phyloP scores from a whole-genome alignment of 2,888 invertebrate species.

The Cryptocheilus praepositus region DNA sequence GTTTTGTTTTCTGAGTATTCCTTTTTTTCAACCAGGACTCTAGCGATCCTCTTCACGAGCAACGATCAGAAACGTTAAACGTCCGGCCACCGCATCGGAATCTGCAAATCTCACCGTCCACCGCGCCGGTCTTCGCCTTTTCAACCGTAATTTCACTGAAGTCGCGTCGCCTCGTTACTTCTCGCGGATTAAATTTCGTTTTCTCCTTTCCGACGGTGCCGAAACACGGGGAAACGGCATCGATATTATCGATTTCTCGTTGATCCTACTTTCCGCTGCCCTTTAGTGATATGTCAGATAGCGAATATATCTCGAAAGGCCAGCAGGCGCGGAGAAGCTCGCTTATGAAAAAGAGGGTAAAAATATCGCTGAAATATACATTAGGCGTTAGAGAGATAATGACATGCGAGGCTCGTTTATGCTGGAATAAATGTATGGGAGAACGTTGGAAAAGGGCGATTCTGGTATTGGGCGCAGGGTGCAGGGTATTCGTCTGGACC shows the following conservation, averaged over 20 bases:
- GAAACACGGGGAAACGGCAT: too few species aligned
- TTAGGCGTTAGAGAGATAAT: conserved; percentile 55
- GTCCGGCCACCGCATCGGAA: too few species aligned
- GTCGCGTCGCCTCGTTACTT: too few species aligned
- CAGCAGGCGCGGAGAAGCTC: too few species aligned
- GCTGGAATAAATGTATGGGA: conserved; percentile 70
- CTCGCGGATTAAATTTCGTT: too few species aligned
- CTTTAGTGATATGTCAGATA: too few species aligned
- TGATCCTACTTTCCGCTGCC: too few species aligned
- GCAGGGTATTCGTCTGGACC: conserved; percentile 60
- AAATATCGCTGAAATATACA: conserved; percentile 61
- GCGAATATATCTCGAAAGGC: too few species aligned
- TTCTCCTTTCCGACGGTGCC: too few species aligned
- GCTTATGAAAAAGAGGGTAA: not conserved
- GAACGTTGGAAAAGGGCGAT: conserved; percentile 59
- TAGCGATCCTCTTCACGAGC: not conserved
- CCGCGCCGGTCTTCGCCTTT: not conserved
- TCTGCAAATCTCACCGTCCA: not conserved
- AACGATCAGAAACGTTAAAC: too few species aligned
- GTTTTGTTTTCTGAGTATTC: conserved; percentile 51
- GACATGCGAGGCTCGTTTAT: conserved; percentile 63
- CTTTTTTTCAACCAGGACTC: not conserved
- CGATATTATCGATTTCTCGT: too few species aligned
- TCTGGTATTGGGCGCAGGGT: conserved; percentile 55
- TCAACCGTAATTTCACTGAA: too few species aligned